These are phyloP conservation scores for Cladorhizidae sp. DNA, from an alignment of 37 sponge, comb jelly and placozoan species.

Conservation along the genomic window DNA sequence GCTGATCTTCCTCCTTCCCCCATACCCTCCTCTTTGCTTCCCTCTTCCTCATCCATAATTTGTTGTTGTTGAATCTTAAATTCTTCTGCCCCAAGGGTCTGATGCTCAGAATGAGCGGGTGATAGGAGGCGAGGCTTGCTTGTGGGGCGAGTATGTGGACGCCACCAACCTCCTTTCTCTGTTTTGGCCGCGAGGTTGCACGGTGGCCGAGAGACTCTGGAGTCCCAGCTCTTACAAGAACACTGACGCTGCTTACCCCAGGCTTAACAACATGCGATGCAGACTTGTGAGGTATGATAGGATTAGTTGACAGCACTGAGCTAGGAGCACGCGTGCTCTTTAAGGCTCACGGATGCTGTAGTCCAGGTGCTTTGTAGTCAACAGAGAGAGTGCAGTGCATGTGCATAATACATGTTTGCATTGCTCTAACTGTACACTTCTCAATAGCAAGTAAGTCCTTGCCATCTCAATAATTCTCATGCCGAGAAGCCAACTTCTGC, in stretches of 20 bases:
- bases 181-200: conserved; percentile 88
- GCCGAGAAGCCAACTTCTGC: too few species aligned
- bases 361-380: too few species aligned
- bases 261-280: conserved; percentile 82
- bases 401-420: too few species aligned
- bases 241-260: conserved; percentile 29
- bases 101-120: conserved; percentile 74
- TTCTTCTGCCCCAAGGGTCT: conserved; percentile 60
- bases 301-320: too few species aligned
- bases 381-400: too few species aligned
- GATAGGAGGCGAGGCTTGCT: conserved; percentile 87
- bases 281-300: conserved; percentile 83
- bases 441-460: too few species aligned
- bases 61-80: too few species aligned
- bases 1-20: too few species aligned
- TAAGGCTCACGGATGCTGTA: too few species aligned
- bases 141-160: conserved; percentile 95
- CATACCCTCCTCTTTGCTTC: not conserved
- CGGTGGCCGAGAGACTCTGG: conserved; percentile 94
- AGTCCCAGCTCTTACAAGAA: conserved; percentile 59
- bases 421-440: too few species aligned
- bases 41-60: not conserved
- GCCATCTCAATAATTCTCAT: too few species aligned
- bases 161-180: conserved; percentile 85
- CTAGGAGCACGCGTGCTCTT: too few species aligned